These are phyloP conservation scores for Tauraco erythrolophus DNA, from an alignment of 2,113 vertebrate species.

Conservation along the genomic window DNA sequence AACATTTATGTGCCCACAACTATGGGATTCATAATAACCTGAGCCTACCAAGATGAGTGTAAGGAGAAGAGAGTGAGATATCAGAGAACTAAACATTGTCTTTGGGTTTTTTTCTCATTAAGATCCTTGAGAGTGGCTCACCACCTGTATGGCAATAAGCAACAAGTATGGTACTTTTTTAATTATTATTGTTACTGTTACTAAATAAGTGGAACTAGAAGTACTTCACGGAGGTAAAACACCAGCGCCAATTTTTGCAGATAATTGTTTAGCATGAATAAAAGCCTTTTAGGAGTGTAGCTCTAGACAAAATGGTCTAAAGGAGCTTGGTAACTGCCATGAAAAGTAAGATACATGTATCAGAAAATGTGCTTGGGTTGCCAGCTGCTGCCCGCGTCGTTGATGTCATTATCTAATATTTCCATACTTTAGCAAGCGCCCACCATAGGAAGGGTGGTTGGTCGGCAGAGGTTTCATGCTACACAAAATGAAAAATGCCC, in stretches of 20 bases:
- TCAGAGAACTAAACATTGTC: background rate
- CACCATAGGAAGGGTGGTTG: background rate
- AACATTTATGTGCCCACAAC: background rate
- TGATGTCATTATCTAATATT: constrained; percentile 54
- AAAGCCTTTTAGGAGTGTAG: constrained; percentile 18
- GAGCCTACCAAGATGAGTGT: background rate
- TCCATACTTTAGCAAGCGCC: constrained; percentile 8
- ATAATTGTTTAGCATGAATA: background rate
- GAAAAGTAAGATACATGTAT: background rate
- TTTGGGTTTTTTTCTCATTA: background rate
- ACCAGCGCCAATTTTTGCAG: background rate
- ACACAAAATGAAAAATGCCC: constrained; percentile 62
- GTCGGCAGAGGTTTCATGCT: background rate
- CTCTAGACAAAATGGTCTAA: constrained; percentile 26
- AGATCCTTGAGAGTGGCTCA: background rate
- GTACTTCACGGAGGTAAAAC: background rate
- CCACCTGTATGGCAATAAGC: background rate
- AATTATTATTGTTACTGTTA: background rate
- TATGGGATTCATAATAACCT: background rate
- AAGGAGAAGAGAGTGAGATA: background rate
- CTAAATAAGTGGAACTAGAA: constrained; percentile 10
- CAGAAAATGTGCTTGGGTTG: background rate
- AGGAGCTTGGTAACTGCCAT: background rate
- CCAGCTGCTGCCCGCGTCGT: background rate
- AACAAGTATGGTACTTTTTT: background rate